phyloP scores from a whole-genome alignment of 2,888 invertebrate genomes.

The Incurvaria masculella region DNA sequence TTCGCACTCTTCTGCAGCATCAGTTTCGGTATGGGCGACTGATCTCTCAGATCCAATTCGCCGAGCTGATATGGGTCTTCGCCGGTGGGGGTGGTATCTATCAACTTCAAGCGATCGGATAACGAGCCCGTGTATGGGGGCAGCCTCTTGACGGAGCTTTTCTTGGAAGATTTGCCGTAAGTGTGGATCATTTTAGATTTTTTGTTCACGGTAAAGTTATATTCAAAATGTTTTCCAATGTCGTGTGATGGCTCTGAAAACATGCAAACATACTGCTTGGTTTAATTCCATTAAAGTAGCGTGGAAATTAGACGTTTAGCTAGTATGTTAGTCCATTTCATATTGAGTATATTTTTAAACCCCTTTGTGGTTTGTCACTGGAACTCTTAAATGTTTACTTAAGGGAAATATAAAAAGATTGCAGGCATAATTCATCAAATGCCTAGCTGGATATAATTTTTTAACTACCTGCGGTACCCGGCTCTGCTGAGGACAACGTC shows the following conservation, averaged over 20 bases:
- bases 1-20: conserved; percentile 41
- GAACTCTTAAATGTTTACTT: too few relatives aligned
- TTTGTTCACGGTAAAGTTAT: conserved; percentile 33
- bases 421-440: too few relatives aligned
- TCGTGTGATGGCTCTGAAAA: background rate
- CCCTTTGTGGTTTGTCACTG: too few relatives aligned
- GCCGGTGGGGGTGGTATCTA: conserved; percentile 45
- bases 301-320: too few relatives aligned
- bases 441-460: too few relatives aligned
- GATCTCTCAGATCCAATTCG: conserved; percentile 46
- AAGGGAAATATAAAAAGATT: too few relatives aligned
- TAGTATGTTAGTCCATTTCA: too few relatives aligned
- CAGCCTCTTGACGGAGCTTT: conserved; percentile 23
- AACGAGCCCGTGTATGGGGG: conserved; percentile 35
- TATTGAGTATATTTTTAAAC: too few relatives aligned
- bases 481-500: too few relatives aligned
- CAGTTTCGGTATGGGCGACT: conserved; percentile 46
- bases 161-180: conserved; percentile 28
- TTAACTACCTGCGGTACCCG: too few relatives aligned
- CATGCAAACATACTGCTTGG: too few relatives aligned
- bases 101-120: conserved; percentile 37
- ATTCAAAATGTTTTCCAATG: conserved; percentile 8
- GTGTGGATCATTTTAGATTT: conserved; percentile 40
- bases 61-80: conserved; percentile 47
- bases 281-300: too few relatives aligned